A percentile compares a stretch with the other conserved stretches of the same genome.
These are phyloP conservation scores for Etia nguti DNA, from an alignment of 2,113 vertebrate species.

Conservation along the genomic window DNA sequence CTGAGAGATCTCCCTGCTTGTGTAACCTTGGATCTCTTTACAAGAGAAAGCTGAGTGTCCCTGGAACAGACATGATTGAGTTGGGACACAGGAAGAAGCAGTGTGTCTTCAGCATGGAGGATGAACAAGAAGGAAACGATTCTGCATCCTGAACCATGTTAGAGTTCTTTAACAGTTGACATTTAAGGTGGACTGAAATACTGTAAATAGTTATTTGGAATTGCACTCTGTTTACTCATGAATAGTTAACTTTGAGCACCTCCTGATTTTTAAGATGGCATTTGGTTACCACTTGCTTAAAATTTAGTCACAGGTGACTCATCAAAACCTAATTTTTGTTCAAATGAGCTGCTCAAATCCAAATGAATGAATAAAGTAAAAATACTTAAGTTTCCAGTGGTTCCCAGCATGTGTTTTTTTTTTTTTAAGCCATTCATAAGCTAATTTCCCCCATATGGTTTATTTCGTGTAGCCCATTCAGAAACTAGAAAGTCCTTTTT, in stretches of 20 bases:
- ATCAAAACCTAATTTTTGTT: not conserved
- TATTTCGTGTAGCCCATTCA: not conserved
- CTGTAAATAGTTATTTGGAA: not conserved
- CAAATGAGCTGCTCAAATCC: not conserved
- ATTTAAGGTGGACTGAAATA: not conserved
- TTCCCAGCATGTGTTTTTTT: not conserved
- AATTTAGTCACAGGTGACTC: not conserved
- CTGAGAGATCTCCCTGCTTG: conserved; percentile 13
- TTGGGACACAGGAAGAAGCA: conserved; percentile 56
- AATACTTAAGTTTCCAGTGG: not conserved
- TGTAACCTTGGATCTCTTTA: not conserved
- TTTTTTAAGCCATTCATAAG: not conserved
- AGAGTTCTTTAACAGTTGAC: not conserved
- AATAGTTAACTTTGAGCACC: not conserved
- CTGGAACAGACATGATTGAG: conserved; percentile 28
- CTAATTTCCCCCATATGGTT: not conserved
- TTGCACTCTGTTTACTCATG: not conserved
- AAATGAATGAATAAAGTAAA: not conserved
- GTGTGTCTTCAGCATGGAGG: conserved; percentile 51
- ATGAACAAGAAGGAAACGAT: not conserved
- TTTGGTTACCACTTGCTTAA: not conserved
- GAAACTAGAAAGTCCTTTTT: not conserved
- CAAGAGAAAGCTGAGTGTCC: conserved; percentile 64
- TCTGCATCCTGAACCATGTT: conserved; percentile 2
- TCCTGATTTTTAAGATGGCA: not conserved